These are phyloP conservation scores for Dinomys branickii DNA, from an alignment of 2,113 vertebrate species.

Conservation along the genomic window DNA sequence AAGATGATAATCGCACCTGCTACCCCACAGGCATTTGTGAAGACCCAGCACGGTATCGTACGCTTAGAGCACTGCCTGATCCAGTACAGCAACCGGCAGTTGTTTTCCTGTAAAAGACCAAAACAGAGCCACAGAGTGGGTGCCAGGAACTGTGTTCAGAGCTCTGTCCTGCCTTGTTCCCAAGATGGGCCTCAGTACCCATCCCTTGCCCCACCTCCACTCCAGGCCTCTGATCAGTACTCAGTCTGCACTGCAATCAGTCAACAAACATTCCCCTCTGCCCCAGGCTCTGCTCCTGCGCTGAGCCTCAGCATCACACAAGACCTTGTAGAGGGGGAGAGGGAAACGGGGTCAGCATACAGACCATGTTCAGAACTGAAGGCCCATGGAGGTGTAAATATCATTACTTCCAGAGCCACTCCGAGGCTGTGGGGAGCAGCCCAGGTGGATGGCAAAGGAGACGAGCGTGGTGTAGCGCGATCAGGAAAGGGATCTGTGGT, in stretches of 20 bases:
- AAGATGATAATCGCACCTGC: background rate
- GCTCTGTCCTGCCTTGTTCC: background rate
- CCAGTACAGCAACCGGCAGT: background rate
- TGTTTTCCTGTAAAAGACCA: background rate
- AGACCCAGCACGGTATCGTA: background rate
- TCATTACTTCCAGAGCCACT: background rate
- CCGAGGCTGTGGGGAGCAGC: background rate
- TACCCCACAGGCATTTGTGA: background rate
- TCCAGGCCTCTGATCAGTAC: background rate
- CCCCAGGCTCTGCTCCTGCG: background rate
- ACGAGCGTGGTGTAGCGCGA: rapidly evolving
- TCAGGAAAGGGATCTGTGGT: too few species aligned
- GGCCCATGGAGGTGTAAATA: background rate
- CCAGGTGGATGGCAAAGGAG: background rate
- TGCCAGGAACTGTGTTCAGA: background rate
- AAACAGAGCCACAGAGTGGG: background rate
- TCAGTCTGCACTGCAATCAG: background rate
- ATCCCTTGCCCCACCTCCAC: too few species aligned
- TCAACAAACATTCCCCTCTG: background rate
- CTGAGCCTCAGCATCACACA: rapidly evolving
- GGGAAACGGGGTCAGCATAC: background rate
- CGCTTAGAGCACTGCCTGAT: background rate
- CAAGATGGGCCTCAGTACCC: background rate
- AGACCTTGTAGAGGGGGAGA: background rate
- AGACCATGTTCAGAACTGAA: background rate